These are phyloP conservation scores for Melanotaenia maccullochi DNA, from an alignment of 2,797 vertebrate species.

Conservation along the genomic window DNA sequence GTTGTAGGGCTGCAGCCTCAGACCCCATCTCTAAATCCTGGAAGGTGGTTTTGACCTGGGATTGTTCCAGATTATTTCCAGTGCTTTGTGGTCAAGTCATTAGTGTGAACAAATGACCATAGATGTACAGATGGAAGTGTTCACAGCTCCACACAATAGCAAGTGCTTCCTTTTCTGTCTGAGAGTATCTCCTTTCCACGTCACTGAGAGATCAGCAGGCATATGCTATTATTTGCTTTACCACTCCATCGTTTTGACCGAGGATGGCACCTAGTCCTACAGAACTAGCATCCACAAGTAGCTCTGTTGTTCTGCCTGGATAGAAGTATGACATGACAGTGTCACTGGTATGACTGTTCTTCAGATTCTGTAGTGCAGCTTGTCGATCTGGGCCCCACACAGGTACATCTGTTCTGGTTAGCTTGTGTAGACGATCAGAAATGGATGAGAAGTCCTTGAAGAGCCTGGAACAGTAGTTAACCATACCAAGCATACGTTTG, in stretches of 20 bases:
- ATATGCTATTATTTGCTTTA: slow-evolving; percentile 31
- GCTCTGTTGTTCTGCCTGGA: slow-evolving; percentile 24
- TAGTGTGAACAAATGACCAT: slow-evolving; percentile 33
- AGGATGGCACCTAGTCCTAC: slow-evolving; percentile 33
- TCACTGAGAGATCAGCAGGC: slow-evolving; percentile 29
- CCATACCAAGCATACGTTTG: slow-evolving; percentile 37
- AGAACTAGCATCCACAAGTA: slow-evolving; percentile 36
- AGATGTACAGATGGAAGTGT: slow-evolving; percentile 51
- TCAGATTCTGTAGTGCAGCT: neutral
- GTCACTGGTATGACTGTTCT: slow-evolving; percentile 24
- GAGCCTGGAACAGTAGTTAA: slow-evolving; percentile 39
- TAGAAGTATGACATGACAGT: slow-evolving; percentile 40
- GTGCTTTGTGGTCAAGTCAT: slow-evolving; percentile 52
- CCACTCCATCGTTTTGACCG: slow-evolving; percentile 13
- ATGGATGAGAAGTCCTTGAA: slow-evolving; percentile 40
- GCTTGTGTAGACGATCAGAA: slow-evolving; percentile 16
- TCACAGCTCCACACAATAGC: slow-evolving; percentile 54
- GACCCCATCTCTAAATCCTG: slow-evolving; percentile 38
- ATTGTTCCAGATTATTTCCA: slow-evolving; percentile 53
- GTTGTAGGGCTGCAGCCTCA: slow-evolving; percentile 42
- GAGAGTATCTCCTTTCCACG: slow-evolving; percentile 36
- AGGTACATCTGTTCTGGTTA: slow-evolving; percentile 20
- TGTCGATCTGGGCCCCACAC: slow-evolving; percentile 24
- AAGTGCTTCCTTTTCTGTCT: slow-evolving; percentile 43
- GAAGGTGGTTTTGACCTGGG: slow-evolving; percentile 40